Evolutionary conservation across 1,140 invertebrate genomes (phyloP).

Genomic region (Venturia canescens): DNA sequence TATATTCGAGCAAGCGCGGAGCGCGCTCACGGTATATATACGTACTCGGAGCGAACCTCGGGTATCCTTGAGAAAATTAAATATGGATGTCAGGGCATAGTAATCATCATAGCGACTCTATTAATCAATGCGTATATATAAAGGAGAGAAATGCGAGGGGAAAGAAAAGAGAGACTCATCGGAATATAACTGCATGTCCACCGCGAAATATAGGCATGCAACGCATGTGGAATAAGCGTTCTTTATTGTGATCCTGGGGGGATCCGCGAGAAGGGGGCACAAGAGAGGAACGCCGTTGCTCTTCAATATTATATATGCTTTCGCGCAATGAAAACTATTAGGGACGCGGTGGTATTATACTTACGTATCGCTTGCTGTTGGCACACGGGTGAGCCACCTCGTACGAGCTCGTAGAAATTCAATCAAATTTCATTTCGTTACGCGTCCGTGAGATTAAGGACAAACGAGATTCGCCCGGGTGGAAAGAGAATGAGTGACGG

Average conservation of each 20-base stretch:
- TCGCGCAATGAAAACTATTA: too few relatives aligned
- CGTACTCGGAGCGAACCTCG: background rate
- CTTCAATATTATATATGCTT: too few relatives aligned
- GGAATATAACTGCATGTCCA: too few relatives aligned
- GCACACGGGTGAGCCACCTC: background rate
- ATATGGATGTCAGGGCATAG: constrained; percentile 44
- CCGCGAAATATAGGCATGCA: constrained; percentile 3
- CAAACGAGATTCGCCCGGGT: too few relatives aligned
- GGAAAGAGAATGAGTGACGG: background rate
- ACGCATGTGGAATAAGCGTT: background rate
- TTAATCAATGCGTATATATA: constrained; percentile 33
- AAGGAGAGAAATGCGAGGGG: background rate
- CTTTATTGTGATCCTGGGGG: constrained; percentile 34
- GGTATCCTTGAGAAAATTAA: constrained; percentile 38
- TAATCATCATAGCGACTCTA: constrained; percentile 28
- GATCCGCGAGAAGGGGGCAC: too few relatives aligned
- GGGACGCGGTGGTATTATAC: too few relatives aligned
- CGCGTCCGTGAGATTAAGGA: background rate
- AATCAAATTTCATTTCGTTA: background rate
- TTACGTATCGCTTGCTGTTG: too few relatives aligned
- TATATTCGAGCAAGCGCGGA: too few relatives aligned
- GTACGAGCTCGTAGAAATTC: background rate
- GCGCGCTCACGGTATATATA: too few relatives aligned
- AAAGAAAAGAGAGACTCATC: background rate
- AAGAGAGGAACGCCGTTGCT: too few relatives aligned